A percentile compares a stretch with the other conserved stretches of the same genome.
These are phyloP conservation scores for Mylabris sibirica DNA, from an alignment of 2,888 invertebrate genomes.

Conservation along the genomic window DNA sequence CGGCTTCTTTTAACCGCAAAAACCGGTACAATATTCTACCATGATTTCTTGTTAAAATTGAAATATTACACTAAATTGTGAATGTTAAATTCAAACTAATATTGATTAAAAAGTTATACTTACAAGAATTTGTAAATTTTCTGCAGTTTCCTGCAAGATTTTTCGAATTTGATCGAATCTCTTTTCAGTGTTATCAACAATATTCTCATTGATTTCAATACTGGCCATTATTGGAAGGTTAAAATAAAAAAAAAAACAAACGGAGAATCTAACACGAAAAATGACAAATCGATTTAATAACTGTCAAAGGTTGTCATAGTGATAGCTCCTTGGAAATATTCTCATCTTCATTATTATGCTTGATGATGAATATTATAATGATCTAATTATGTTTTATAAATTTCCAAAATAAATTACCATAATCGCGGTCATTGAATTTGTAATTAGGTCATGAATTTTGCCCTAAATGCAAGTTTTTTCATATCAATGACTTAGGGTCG, in stretches of 20 bases:
- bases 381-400: no score
- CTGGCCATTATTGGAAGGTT: not conserved
- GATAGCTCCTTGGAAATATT: not conserved
- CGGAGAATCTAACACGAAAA: not conserved
- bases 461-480: no score
- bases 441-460: no score
- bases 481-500: no score
- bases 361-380: no score
- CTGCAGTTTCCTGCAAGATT: not conserved
- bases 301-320: not conserved
- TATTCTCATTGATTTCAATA: not conserved
- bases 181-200: not conserved
- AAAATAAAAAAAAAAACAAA: not conserved
- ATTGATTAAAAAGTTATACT: not conserved
- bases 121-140: conserved; percentile 6
- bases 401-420: no score
- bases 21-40: not conserved
- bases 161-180: not conserved
- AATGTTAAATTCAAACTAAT: not conserved
- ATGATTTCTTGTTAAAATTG: not conserved
- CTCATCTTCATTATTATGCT: no score
- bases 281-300: not conserved
- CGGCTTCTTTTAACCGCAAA: not conserved
- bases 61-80: not conserved
- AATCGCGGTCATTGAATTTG: no score